Base-by-base conservation (phyloP, 2,888 invertebrate species). In the Mantis religiosa region DNA sequence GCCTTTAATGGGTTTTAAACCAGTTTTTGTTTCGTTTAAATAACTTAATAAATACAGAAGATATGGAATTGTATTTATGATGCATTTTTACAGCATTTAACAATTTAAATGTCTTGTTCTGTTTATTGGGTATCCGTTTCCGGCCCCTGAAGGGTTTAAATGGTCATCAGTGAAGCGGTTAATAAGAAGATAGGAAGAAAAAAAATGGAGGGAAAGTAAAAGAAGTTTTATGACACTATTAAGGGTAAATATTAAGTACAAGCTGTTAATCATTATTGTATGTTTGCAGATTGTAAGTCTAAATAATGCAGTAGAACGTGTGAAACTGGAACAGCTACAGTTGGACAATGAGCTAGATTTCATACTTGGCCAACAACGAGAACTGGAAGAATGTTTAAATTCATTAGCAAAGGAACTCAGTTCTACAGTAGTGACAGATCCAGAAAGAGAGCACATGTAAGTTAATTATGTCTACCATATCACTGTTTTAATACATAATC, bases 311-410 rank as follows among this genome's bases (percentile, higher is more conserved):
- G 96, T 98, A n/a, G 97, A 98, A 92, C 95, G 96, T 88, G 97
- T 98, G 0, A 98, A 98, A 93, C 95, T 96, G 87, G 98, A 98
- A 91, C 98, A 99, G 92, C 96, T 97, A 91, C 96, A 97, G 88
- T 93, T 99, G 84, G 98, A 99, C 91, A 97, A 98, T 90, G 99
- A 99, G 92, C 93, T 99, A 30, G 98, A 99, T 93, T 99, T 99
- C 91, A 97, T 99, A 89, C 92, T 97, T 84, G 97, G 97, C 0
- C 99, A 99, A 92, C 99, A 99, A 93, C 96, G 96, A 90, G 99
- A 99, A 92, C 93, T 99, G 84, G 98, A 98, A 92, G 97, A 98
- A 90, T 94, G 98, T 89, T 94, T 99, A 47, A 94, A 95, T 0
- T 98, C 98, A 0, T 93, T 99, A 90, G 99, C 99, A 93, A 97